Evolutionary conservation across 2,113 vertebrate genomes (phyloP).

Genomic region (Antennarius striatus): DNA sequence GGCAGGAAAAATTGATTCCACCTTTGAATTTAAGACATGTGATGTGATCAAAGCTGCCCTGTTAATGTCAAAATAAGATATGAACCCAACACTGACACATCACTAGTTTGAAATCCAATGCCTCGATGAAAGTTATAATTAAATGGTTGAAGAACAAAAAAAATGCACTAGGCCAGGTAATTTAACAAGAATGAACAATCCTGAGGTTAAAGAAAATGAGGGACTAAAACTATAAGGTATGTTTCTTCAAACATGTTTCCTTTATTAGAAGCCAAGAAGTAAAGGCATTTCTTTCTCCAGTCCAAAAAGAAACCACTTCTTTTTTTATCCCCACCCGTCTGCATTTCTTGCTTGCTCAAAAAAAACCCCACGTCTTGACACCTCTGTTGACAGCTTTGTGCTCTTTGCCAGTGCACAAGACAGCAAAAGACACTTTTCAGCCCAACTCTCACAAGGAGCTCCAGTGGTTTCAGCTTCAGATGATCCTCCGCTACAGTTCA

Average conservation of each 20-base stretch:
- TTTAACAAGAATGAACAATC: not conserved
- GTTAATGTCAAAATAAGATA: conserved; percentile 28
- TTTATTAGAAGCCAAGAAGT: not conserved
- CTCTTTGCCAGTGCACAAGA: conserved; percentile 33
- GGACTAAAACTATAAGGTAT: not conserved
- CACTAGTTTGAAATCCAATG: conserved; percentile 3
- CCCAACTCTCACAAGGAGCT: conserved; percentile 26
- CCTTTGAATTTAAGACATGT: conserved; percentile 5
- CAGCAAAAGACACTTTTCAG: conserved; percentile 40
- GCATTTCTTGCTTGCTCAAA: conserved; percentile 49
- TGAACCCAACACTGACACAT: conserved; percentile 14
- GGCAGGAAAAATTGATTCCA: not conserved
- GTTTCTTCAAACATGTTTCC: not conserved
- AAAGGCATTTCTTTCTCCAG: conserved; percentile 15
- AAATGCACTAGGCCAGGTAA: not conserved
- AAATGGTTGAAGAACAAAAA: conserved; percentile 4
- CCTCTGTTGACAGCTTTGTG: conserved; percentile 55
- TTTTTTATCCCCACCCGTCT: conserved; percentile 25
- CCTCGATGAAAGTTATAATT: not conserved
- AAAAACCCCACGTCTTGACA: conserved; percentile 47
- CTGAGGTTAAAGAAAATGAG: not conserved
- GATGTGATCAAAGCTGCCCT: conserved; percentile 25
- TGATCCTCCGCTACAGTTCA: not conserved
- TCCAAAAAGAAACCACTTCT: conserved; percentile 7
- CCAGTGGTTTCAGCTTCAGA: conserved; percentile 16